These are phyloP conservation scores for Brachirus orientalis DNA, from an alignment of 2,113 vertebrate species.

Conservation along the genomic window DNA sequence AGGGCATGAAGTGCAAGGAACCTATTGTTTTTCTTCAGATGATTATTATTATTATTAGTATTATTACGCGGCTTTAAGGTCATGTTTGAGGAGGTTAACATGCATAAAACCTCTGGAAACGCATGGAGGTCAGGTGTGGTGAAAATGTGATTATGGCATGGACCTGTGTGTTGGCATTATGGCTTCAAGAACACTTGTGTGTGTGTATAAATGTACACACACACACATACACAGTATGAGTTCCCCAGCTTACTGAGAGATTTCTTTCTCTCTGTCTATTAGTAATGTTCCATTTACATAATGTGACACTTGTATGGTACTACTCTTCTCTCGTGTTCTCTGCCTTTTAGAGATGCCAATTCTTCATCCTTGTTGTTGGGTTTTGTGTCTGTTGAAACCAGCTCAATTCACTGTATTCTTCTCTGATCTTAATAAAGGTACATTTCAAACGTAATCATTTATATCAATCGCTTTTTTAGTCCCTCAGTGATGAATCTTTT, in stretches of 20 bases:
- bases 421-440: slow-evolving; percentile 22
- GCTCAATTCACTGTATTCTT: slow-evolving; percentile 17
- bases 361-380: slow-evolving; percentile 29
- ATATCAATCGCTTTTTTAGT: slow-evolving; percentile 14
- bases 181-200: too few relatives aligned
- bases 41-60: too few relatives aligned
- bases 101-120: too few relatives aligned
- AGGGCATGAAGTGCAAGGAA: too few relatives aligned
- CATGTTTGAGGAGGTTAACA: too few relatives aligned
- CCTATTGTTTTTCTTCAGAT: too few relatives aligned
- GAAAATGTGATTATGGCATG: too few relatives aligned
- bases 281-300: slow-evolving; percentile 29
- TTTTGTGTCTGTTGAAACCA: slow-evolving; percentile 3
- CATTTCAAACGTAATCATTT: slow-evolving; percentile 36
- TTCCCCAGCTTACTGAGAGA: slow-evolving; percentile 9
- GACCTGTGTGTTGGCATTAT: too few relatives aligned
- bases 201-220: too few relatives aligned
- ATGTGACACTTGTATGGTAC: neutral
- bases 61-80: too few relatives aligned
- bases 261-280: slow-evolving; percentile 23
- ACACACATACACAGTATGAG: too few relatives aligned
- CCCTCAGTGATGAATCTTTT: slow-evolving; percentile 12
- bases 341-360: slow-evolving; percentile 3
- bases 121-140: too few relatives aligned
- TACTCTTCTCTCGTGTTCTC: neutral